A percentile compares a stretch with the other conserved stretches of the same genome.
Conservation (phyloP, 2,797 vertebrate species). For the Sandelia bainsii region DNA sequence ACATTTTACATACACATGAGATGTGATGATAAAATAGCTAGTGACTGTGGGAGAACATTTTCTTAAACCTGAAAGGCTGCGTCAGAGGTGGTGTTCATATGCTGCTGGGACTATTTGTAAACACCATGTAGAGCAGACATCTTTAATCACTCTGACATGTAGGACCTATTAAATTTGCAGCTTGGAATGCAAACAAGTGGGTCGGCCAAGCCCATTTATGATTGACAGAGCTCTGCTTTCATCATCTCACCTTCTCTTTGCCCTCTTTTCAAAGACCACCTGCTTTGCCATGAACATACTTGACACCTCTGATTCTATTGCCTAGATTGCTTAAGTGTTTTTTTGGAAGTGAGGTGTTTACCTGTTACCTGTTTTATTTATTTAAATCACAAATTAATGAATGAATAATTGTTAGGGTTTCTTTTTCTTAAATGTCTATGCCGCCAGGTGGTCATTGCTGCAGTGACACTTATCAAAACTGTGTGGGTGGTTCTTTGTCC, state of each 20-base stretch:
- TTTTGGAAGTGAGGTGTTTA: background rate
- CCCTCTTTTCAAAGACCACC: slow-evolving; percentile 23
- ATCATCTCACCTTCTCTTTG: slow-evolving; percentile 22
- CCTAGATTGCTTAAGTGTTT: background rate
- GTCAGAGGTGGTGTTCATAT: slow-evolving; percentile 9
- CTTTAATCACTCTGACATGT: slow-evolving; percentile 59
- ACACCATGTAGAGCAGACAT: slow-evolving; percentile 54
- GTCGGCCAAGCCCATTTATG: slow-evolving; percentile 53
- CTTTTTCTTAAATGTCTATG: background rate
- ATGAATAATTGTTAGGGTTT: background rate
- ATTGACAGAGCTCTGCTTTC: slow-evolving; percentile 27
- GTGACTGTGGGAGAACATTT: slow-evolving; percentile 5
- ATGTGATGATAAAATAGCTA: slow-evolving; percentile 1
- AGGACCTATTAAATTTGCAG: slow-evolving; percentile 49
- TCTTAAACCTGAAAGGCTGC: slow-evolving; percentile 24
- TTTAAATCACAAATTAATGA: background rate
- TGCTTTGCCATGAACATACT: slow-evolving; percentile 1
- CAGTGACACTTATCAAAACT: slow-evolving; percentile 10
- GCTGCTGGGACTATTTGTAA: slow-evolving; percentile 57
- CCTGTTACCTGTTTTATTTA: background rate
- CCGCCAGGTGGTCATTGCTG: background rate
- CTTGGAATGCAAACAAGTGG: slow-evolving; percentile 68
- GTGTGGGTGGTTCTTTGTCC: slow-evolving; percentile 17
- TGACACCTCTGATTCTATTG: background rate
- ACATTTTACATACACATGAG: background rate